Base-by-base conservation (phyloP, 92 coral and sea anemone species). In the Zoanthus sansibaricus region DNA sequence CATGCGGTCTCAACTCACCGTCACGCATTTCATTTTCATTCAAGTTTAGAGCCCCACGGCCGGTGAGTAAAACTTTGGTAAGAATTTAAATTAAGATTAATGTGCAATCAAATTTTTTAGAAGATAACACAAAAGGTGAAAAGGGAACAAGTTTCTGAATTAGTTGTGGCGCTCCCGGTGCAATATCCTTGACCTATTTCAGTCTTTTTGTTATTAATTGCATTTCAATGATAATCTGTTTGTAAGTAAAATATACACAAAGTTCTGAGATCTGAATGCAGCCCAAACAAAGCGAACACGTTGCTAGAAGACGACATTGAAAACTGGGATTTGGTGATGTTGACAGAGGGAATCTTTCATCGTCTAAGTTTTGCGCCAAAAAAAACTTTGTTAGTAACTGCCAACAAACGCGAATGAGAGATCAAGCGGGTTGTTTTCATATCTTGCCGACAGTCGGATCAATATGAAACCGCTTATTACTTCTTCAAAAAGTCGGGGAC, bases 211-310 rank as follows among this genome's bases (percentile, higher is more conserved):
- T 47, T 74, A 87, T 94, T 94, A 92, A 94, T 95, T 86, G 88
- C 91, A 87, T 92, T 87, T 86, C 87, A 93, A 93, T 90, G 92
- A 90, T 91, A 92, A 92, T 92, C 92, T 78, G 82, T 87, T 88
- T 90, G 79, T 87, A 90, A 82, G 92, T 87, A 88, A 93, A 94
- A 82, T 82, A 92, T 88, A 87, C 93, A 88, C 79, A 88, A 73
- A 90, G 66, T 79, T 78, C 77, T 68, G 91, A 79, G 66, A 90
- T 87, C 88, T 83, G 84, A 86, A 88, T 69, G 91, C 94, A 78
- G 83, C 86, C 79, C 71, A 79, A 75, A 94, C 98, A 94, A 94
- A 78, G 93, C 89, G 70, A 82, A 86, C 98, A 94, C 98, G 95
- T 92, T 92, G 79, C 87, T 82, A 69, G 75, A 87, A 76, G 76